These are phyloP conservation scores for Oryzias celebensis DNA, from an alignment of 2,113 vertebrate species.

Conservation along the genomic window DNA sequence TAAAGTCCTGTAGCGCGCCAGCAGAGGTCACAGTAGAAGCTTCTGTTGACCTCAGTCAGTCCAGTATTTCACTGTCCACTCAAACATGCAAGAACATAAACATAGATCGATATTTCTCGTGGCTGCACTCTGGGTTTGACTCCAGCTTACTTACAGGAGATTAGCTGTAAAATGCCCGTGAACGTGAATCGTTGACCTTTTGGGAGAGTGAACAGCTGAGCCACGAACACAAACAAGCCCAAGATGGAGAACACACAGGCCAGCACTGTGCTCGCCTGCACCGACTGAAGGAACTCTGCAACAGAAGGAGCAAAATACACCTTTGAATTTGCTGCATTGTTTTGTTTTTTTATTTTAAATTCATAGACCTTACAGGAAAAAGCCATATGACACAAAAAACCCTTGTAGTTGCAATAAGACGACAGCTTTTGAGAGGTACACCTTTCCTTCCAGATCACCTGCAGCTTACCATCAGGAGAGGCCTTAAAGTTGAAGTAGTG, in stretches of 20 bases:
- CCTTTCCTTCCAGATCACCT: too few relatives aligned
- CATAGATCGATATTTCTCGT: conserved; percentile 1
- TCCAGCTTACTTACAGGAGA: conserved; percentile 82
- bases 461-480: conserved; percentile 59
- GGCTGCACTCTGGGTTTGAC: conserved; percentile 14
- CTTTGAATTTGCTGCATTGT: too few relatives aligned
- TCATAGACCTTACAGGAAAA: too few relatives aligned
- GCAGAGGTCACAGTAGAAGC: too few relatives aligned
- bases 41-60: not conserved
- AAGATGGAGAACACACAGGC: conserved; percentile 89
- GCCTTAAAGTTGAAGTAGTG: conserved; percentile 68
- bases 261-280: conserved; percentile 91
- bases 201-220: conserved; percentile 92
- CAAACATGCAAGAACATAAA: not conserved
- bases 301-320: not conserved
- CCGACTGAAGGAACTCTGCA: conserved; percentile 83
- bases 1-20: too few relatives aligned
- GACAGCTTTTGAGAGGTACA: not conserved
- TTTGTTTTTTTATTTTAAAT: too few relatives aligned
- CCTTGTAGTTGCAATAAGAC: too few relatives aligned
- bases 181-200: conserved; percentile 94
- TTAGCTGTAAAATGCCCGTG: conserved; percentile 86
- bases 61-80: not conserved
- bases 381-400: not conserved
- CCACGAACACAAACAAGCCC: conserved; percentile 86